phyloP scores from a whole-genome alignment of 1,140 invertebrate species.

The Aricia agestis region DNA sequence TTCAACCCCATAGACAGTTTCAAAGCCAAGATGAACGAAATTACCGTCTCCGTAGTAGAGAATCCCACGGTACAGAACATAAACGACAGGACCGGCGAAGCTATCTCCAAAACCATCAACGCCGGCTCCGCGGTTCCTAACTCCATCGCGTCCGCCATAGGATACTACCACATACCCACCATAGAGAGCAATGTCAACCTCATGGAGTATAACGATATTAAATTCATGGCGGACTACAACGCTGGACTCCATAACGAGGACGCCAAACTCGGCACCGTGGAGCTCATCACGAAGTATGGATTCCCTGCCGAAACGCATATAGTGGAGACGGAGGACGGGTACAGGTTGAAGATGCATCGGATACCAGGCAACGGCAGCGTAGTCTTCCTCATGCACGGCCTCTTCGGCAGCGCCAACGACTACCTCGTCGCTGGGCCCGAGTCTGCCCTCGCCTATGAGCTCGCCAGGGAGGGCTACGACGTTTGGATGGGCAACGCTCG shows the following conservation, averaged over 20 bases:
- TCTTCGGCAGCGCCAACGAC: conserved; percentile 74
- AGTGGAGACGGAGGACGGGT: conserved; percentile 62
- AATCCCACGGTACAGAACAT: too few species aligned
- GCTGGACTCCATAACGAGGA: conserved; percentile 3
- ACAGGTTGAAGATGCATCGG: conserved; percentile 55
- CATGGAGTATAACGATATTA: not conserved
- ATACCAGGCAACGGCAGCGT: conserved; percentile 48
- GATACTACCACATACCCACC: not conserved
- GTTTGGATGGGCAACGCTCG: conserved; percentile 83
- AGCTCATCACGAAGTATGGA: conserved; percentile 44
- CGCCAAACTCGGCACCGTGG: not conserved
- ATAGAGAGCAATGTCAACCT: not conserved
- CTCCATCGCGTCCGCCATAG: too few species aligned
- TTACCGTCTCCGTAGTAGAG: too few species aligned
- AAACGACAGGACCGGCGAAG: too few species aligned
- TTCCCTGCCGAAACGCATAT: conserved; percentile 74
- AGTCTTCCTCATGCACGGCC: conserved; percentile 78
- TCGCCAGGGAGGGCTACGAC: conserved; percentile 78
- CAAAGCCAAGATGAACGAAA: too few species aligned
- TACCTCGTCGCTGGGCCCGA: conserved; percentile 70
- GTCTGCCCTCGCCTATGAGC: conserved; percentile 52
- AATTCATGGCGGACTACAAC: conserved; percentile 11
- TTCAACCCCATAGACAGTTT: too few species aligned
- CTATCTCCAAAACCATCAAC: too few species aligned
- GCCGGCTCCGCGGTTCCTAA: not conserved